phyloP scores from a whole-genome alignment of 2,113 vertebrate species.

The Campylorhamphus procurvoides region DNA sequence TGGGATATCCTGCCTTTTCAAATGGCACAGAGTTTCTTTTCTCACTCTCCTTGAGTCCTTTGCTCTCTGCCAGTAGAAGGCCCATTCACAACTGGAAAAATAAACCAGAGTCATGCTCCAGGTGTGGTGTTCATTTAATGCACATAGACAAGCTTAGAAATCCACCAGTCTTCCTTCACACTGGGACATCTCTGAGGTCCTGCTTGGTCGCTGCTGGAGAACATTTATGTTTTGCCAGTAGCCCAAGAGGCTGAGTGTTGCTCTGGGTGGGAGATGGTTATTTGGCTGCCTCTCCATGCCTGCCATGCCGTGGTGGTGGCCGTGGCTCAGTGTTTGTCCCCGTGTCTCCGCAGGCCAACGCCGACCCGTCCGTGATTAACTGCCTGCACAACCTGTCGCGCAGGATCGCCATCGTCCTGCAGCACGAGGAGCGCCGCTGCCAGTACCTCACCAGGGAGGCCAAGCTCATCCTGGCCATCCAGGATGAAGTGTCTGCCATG shows the following conservation, averaged over 20 bases:
- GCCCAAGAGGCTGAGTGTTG: not conserved
- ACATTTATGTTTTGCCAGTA: not conserved
- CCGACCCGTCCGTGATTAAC: constrained; percentile 90
- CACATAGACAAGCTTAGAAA: not conserved
- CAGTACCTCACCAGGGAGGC: constrained; percentile 96
- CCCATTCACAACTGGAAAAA: not conserved
- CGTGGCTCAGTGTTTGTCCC: not conserved
- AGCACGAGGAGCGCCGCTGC: constrained; percentile 96
- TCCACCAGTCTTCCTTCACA: not conserved
- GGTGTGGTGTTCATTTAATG: not conserved
- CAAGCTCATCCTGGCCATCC: constrained; percentile 94
- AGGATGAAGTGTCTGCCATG: constrained; percentile 92
- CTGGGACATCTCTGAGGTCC: not conserved
- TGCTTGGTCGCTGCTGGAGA: not conserved
- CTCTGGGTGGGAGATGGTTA: not conserved
- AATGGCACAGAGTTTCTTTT: not conserved
- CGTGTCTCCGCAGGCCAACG: constrained; percentile 82
- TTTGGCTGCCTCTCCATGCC: not conserved
- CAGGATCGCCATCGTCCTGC: constrained; percentile 91
- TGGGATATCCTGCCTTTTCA: not conserved
- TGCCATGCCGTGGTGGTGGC: fast-evolving
- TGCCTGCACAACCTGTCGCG: constrained; percentile 94
- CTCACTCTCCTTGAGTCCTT: not conserved
- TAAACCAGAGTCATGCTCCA: not conserved
- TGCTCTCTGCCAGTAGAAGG: not conserved